Percentiles rank a stretch among this genome's conserved stretches.
Conservation (phyloP, 2,888 invertebrate genomes). For the Ctenicera cuprea region DNA sequence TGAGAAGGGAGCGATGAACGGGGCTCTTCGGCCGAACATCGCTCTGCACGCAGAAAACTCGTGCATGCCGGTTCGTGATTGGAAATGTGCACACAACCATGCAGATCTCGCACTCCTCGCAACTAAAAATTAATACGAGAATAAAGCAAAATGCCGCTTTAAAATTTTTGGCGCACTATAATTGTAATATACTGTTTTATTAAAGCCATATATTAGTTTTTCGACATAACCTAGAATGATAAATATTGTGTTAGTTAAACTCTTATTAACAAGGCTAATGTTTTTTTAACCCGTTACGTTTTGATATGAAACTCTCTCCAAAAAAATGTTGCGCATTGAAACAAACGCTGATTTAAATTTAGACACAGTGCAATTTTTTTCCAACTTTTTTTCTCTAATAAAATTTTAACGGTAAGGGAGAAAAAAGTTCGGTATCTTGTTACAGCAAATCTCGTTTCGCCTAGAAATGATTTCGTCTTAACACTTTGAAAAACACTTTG, state of each 20-base stretch:
- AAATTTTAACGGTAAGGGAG: too few relatives aligned
- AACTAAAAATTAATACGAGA: conserved; percentile 29
- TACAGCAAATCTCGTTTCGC: too few relatives aligned
- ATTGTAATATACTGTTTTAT: conserved; percentile 10
- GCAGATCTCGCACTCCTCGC: conserved; percentile 35
- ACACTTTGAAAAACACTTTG: too few relatives aligned
- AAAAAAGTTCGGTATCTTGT: too few relatives aligned
- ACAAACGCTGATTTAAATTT: too few relatives aligned
- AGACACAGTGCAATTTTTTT: too few relatives aligned
- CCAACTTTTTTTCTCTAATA: too few relatives aligned
- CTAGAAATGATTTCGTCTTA: too few relatives aligned
- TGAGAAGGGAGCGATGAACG: conserved; percentile 52
- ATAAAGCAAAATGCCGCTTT: conserved; percentile 21
- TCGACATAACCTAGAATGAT: neutral
- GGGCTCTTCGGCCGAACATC: conserved; percentile 43
- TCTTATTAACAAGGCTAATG: too few relatives aligned
- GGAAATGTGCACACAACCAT: conserved; percentile 49
- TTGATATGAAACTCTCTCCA: too few relatives aligned
- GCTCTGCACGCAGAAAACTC: conserved; percentile 57
- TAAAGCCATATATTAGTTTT: conserved; percentile 10
- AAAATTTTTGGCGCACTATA: conserved; percentile 3
- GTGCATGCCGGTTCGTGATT: conserved; percentile 56
- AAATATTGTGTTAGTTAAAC: neutral
- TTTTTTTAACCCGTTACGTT: too few relatives aligned
- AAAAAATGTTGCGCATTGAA: too few relatives aligned